Conservation (phyloP, 2,113 vertebrate species). For the Cyprinodon variegatus region DNA sequence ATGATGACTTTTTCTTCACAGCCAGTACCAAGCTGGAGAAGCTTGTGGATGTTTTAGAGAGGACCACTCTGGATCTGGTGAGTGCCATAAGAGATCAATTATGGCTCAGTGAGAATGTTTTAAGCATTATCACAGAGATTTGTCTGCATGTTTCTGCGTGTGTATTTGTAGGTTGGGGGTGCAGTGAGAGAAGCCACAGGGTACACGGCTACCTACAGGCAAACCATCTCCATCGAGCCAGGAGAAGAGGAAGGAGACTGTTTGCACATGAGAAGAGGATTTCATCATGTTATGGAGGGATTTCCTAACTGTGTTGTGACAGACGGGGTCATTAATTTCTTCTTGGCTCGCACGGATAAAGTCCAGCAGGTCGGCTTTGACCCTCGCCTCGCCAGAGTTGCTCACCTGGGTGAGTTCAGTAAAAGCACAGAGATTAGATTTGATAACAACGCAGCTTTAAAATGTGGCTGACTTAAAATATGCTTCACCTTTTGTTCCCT, state of each 20-base stretch:
- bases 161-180: slow-evolving; percentile 84
- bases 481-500: neutral
- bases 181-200: slow-evolving; percentile 89
- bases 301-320: slow-evolving; percentile 91
- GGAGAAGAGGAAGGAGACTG: slow-evolving; percentile 88
- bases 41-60: slow-evolving; percentile 89
- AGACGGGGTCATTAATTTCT: slow-evolving; percentile 93
- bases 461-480: neutral
- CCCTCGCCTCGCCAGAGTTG: slow-evolving; percentile 85
- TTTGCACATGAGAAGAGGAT: slow-evolving; percentile 83
- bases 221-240: slow-evolving; percentile 83
- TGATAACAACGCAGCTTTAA: neutral
- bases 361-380: slow-evolving; percentile 91
- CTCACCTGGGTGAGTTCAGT: slow-evolving; percentile 85
- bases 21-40: slow-evolving; percentile 87
- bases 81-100: slow-evolving; percentile 14
- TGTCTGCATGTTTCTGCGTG: slow-evolving; percentile 29
- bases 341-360: slow-evolving; percentile 89
- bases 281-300: slow-evolving; percentile 85
- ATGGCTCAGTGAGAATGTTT: neutral
- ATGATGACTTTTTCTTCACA: slow-evolving; percentile 91
- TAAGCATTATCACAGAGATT: neutral
- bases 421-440: neutral
- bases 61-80: slow-evolving; percentile 88
- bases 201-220: slow-evolving; percentile 87